Conservation (phyloP, 2,113 vertebrate genomes). For the Pampusana beccarii region DNA sequence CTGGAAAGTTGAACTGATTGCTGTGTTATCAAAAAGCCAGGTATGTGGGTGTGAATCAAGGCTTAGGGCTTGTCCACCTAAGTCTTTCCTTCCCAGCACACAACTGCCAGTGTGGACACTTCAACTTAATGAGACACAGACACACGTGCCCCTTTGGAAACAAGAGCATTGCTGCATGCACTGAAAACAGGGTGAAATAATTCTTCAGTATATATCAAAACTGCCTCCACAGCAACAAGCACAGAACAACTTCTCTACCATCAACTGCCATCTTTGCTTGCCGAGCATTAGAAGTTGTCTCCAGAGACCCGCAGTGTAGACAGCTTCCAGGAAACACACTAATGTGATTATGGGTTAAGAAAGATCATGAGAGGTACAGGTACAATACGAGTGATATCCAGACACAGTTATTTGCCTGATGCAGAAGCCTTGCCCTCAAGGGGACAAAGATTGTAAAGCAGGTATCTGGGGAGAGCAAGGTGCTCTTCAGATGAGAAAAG, state of each 20-base stretch:
- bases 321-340: conserved; percentile 28
- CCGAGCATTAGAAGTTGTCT: background rate
- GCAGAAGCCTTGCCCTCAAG: background rate
- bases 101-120: background rate
- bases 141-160: background rate
- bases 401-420: background rate
- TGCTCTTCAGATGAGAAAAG: background rate
- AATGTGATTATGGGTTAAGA: background rate
- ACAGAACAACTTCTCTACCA: background rate
- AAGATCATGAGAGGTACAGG: background rate
- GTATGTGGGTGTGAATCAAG: background rate
- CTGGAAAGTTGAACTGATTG: background rate
- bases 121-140: background rate
- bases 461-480: background rate
- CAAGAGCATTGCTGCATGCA: background rate
- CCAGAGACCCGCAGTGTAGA: background rate
- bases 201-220: background rate
- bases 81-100: background rate
- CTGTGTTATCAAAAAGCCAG: background rate
- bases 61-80: background rate
- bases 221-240: background rate
- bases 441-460: background rate
- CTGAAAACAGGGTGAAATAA: background rate
- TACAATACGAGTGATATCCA: background rate
- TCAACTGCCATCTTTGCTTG: background rate